A percentile compares a stretch with the other conserved stretches of the same genome.
These are phyloP conservation scores for Tachyglossus aculeatus DNA, from an alignment of 2,797 vertebrate species.

Conservation along the genomic window DNA sequence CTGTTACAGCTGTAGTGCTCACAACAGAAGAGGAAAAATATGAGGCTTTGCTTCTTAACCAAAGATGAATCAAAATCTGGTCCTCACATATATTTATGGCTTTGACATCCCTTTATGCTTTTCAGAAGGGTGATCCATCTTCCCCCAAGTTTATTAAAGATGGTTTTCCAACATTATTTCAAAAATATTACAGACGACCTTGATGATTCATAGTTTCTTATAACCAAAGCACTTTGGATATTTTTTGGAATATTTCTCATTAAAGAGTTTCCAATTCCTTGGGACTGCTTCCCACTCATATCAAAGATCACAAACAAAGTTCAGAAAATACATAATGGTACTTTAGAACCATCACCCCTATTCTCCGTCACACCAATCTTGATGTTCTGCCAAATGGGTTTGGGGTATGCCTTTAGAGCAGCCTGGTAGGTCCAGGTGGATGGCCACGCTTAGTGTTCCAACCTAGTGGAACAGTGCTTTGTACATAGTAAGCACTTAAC, in stretches of 20 bases:
- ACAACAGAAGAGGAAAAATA: slow-evolving; percentile 17
- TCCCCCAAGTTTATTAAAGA: slow-evolving; percentile 55
- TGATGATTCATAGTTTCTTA: slow-evolving; percentile 51
- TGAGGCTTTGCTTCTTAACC: slow-evolving; percentile 49
- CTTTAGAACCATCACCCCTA: too few relatives aligned
- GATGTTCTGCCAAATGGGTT: too few relatives aligned
- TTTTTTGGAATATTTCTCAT: slow-evolving; percentile 61
- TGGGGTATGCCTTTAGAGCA: too few relatives aligned
- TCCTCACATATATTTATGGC: slow-evolving; percentile 60
- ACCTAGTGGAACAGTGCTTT: too few relatives aligned
- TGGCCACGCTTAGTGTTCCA: too few relatives aligned
- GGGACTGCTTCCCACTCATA: slow-evolving; percentile 11
- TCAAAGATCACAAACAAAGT: slow-evolving; percentile 12
- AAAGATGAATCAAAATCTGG: slow-evolving; percentile 48
- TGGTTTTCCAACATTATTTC: slow-evolving; percentile 49
- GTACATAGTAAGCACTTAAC: too few relatives aligned
- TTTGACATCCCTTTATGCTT: slow-evolving; percentile 54
- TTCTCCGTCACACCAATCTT: too few relatives aligned
- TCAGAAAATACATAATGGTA: too few relatives aligned
- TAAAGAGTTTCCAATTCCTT: slow-evolving; percentile 39
- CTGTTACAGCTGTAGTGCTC: slow-evolving; percentile 62
- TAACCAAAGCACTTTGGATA: slow-evolving; percentile 53
- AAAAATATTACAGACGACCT: slow-evolving; percentile 32
- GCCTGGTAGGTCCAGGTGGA: too few relatives aligned
- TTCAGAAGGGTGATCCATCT: slow-evolving; percentile 65